Conservation (phyloP, 2,888 invertebrate species). For the Drosophila trichaetosa region DNA sequence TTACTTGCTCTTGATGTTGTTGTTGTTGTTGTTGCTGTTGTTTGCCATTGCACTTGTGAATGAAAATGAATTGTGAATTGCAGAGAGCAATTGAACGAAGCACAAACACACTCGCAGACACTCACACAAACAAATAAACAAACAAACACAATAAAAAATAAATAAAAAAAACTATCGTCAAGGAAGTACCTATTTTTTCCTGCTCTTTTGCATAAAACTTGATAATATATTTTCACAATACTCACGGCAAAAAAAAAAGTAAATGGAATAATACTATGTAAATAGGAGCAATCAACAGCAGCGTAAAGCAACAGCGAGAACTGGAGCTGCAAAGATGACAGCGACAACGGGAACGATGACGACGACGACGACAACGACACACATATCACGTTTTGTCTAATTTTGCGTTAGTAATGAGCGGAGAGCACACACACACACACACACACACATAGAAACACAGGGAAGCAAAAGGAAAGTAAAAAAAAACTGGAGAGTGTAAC, state of each 20-base stretch:
- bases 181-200: neutral
- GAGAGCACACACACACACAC: constrained; percentile 31
- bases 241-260: constrained; percentile 6
- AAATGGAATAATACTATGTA: constrained; percentile 6
- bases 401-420: constrained; percentile 59
- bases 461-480: constrained; percentile 7
- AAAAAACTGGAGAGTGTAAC: constrained; percentile 33
- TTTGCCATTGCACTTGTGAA: constrained; percentile 53
- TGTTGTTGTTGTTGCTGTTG: constrained; percentile 32
- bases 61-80: constrained; percentile 53
- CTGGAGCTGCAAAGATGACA: constrained; percentile 30
- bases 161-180: constrained; percentile 10
- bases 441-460: neutral
- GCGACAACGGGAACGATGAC: constrained; percentile 12
- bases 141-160: constrained; percentile 3
- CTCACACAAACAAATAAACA: constrained; percentile 8
- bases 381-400: constrained; percentile 62
- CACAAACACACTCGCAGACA: constrained; percentile 9
- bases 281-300: constrained; percentile 46
- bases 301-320: constrained; percentile 51
- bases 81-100: constrained; percentile 46
- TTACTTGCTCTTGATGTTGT: neutral
- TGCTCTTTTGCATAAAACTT: constrained; percentile 5
- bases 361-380: constrained; percentile 37
- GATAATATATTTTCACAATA: constrained; percentile 23